Evolutionary conservation across 2,888 invertebrate species (phyloP), one percentile per base, ranked within the genome.

Genomic region (Rhagonycha fulva): DNA sequence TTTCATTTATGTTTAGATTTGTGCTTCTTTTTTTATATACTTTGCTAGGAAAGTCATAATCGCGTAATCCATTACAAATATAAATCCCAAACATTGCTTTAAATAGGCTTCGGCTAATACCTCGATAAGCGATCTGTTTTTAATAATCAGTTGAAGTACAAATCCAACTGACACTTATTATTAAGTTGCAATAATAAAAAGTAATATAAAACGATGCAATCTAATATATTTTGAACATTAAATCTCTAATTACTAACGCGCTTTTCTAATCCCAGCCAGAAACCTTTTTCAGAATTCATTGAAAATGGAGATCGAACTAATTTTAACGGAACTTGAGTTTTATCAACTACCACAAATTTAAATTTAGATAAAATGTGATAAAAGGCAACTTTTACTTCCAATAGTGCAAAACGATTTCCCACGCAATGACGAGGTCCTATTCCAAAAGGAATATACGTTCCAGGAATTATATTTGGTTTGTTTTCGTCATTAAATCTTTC

Each of bases 361-460:
- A 85, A 86, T 70, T 82, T 80, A 1, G 74, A 67, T 70, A 86
- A 70, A n/a, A 86, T 26, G 28, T 84, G 72, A 30, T 82, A 82
- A 12, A 85, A 72, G 11, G 85, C 14, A 1, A 80, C 73, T 80
- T 86, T 86, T 0, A 80, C 80, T 78, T 85, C 84, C 76, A 86
- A 70, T 4, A 84, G 68, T 9, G 85, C 86, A 72, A 86, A 86
- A 72, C 85, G 80, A 11, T 30, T 62, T 23, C 70, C 75, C 5
- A 74, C 86, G 78, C 89, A 90, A 77, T 82, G 87, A 72, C 89
- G 86, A 0, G 89, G 89, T 3, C 90, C 89, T 62, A 84, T 78
- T 2, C 89, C 90, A 77, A 90, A 86, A 0, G 86, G 84, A 12
- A 85, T 9, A 68, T 82, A 85, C 0, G 89, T 85, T 67, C 87